A percentile compares a stretch with the other conserved stretches of the same genome.
These are phyloP conservation scores for Macropus fuliginosus DNA, from an alignment of 2,797 vertebrate genomes.

Conservation along the genomic window DNA sequence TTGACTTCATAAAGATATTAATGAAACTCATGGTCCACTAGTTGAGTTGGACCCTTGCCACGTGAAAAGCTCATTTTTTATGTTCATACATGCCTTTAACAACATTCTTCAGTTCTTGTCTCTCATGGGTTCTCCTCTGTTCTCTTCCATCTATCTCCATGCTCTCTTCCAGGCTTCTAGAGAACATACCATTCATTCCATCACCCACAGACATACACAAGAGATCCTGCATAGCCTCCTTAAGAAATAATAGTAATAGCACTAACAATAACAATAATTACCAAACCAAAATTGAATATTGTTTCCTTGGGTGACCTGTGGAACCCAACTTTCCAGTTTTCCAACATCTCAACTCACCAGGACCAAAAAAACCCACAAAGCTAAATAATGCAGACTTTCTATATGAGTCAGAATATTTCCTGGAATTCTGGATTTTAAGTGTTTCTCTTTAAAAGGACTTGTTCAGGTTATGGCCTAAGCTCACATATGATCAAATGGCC, in stretches of 20 bases:
- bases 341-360: not conserved
- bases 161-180: no score
- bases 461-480: constrained; percentile 53
- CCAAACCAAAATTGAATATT: not conserved
- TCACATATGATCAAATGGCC: not conserved
- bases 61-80: no score
- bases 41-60: no score
- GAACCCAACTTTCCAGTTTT: not conserved
- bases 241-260: not conserved
- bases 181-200: no score
- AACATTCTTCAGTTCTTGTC: no score
- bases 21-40: not conserved
- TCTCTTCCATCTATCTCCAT: no score
- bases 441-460: constrained; percentile 47
- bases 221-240: no score
- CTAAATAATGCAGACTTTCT: constrained; percentile 38
- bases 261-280: constrained; percentile 30
- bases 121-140: no score
- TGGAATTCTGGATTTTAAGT: constrained; percentile 57
- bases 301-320: not conserved
- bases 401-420: not conserved
- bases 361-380: constrained; percentile 30
- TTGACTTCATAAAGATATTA: not conserved
- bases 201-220: no score
- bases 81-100: no score